Evolutionary conservation across 1,140 invertebrate genomes (phyloP).

Genomic region (Cyphomyrmex costatus): DNA sequence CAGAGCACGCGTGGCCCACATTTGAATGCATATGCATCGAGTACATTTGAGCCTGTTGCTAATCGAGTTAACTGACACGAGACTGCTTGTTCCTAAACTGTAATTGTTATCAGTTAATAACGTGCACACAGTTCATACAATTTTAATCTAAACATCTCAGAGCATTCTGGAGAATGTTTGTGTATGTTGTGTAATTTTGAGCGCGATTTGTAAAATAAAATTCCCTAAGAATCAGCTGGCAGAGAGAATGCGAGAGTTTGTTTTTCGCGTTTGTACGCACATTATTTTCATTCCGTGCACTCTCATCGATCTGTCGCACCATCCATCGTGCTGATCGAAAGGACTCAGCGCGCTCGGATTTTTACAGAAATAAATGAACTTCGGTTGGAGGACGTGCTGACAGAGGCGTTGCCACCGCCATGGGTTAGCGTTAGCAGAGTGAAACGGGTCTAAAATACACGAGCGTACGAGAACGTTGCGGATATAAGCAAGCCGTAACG

Average conservation of each 20-base stretch:
- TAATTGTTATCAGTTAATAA: slow-evolving; percentile 9
- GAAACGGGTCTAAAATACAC: slow-evolving; percentile 69
- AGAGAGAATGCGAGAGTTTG: background rate
- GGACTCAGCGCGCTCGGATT: slow-evolving; percentile 49
- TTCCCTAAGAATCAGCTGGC: background rate
- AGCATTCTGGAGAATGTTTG: background rate
- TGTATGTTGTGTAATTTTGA: background rate
- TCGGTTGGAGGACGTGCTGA: slow-evolving; percentile 67
- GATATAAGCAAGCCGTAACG: slow-evolving; percentile 78
- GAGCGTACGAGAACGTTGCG: slow-evolving; percentile 48
- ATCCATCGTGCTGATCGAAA: slow-evolving; percentile 16
- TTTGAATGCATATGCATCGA: background rate
- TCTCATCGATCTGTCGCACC: slow-evolving; percentile 1
- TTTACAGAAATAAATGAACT: slow-evolving; percentile 59
- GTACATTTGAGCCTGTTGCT: background rate
- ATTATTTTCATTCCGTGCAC: background rate
- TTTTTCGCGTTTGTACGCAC: background rate
- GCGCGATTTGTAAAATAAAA: background rate
- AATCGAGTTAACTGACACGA: background rate
- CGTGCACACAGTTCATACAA: background rate
- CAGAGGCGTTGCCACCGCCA: slow-evolving; percentile 49
- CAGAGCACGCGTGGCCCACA: background rate
- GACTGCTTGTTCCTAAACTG: background rate
- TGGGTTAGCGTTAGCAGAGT: slow-evolving; percentile 45
- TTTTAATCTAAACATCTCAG: background rate